Conservation (phyloP, 2,888 invertebrate genomes). For the Graphium colonna region DNA sequence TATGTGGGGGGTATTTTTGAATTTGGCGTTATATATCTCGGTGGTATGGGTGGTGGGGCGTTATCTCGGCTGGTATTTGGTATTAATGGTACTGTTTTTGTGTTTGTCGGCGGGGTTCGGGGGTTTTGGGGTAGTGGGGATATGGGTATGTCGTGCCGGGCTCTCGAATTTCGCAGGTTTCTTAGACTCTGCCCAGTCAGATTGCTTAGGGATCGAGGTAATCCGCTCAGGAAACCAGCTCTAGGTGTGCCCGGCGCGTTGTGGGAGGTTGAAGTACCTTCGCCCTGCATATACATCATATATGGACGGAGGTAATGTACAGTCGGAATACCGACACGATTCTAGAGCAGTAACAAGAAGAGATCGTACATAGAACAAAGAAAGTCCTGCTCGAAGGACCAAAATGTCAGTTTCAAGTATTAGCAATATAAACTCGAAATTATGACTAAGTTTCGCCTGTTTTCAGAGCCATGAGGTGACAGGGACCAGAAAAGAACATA, state of each 20-base stretch:
- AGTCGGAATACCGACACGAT: no score
- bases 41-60: conserved; percentile 60
- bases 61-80: conserved; percentile 69
- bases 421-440: no score
- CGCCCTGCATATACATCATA: no score
- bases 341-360: no score
- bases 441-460: no score
- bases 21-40: no score
- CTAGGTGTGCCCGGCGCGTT: conserved; percentile 34
- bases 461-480: no score
- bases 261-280: conserved; percentile 1
- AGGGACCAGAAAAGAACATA: no score
- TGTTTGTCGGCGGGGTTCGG: conserved; percentile 57
- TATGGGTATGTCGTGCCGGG: conserved; percentile 41
- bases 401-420: background rate
- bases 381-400: no score
- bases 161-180: conserved; percentile 54
- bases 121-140: conserved; percentile 54
- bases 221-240: conserved; percentile 64
- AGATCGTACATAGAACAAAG: no score
- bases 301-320: no score
- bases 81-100: conserved; percentile 61
- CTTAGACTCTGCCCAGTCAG: conserved; percentile 69
- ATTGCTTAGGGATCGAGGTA: conserved; percentile 70
- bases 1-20: no score